These are phyloP conservation scores for Euzophera pinguis DNA, from an alignment of 2,888 invertebrate species.

Conservation along the genomic window DNA sequence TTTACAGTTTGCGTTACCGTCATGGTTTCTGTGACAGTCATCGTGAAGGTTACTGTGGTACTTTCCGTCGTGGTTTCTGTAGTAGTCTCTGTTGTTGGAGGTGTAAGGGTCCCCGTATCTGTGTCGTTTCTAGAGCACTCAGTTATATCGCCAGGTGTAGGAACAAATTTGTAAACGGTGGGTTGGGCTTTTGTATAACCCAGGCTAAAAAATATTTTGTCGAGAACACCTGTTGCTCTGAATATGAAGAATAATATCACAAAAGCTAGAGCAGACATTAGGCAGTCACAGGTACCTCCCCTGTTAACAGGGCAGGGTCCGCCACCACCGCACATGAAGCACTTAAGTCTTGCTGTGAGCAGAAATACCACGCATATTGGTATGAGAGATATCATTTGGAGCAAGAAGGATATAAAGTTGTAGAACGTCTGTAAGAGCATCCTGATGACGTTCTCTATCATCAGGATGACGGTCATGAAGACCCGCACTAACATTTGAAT, in stretches of 20 bases:
- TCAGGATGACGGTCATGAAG: slow-evolving; percentile 61
- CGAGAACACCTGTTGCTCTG: slow-evolving; percentile 54
- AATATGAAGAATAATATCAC: slow-evolving; percentile 55
- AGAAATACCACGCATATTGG: slow-evolving; percentile 62
- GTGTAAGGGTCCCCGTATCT: slow-evolving; percentile 7
- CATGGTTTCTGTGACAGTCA: not conserved
- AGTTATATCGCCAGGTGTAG: slow-evolving; percentile 51
- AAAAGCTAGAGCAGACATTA: slow-evolving; percentile 53
- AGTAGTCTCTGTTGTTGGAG: not conserved
- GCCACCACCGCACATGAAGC: slow-evolving; percentile 61
- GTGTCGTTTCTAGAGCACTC: slow-evolving; percentile 52
- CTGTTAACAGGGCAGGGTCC: slow-evolving; percentile 54
- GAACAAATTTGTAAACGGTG: slow-evolving; percentile 32
- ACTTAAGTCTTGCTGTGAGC: slow-evolving; percentile 51
- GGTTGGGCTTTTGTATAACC: slow-evolving; percentile 51
- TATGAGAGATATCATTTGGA: slow-evolving; percentile 59
- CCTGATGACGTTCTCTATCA: slow-evolving; percentile 61
- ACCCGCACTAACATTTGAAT: slow-evolving; percentile 63
- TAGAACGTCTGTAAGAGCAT: slow-evolving; percentile 62
- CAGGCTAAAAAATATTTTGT: slow-evolving; percentile 57
- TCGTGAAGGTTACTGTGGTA: not conserved
- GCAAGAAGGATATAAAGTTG: slow-evolving; percentile 59
- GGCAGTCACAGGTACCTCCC: slow-evolving; percentile 55
- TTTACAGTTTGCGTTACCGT: not conserved
- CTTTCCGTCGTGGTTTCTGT: not conserved